Evolutionary conservation across 2,888 invertebrate species (phyloP).

Genomic region (Halocaridina rubra): DNA sequence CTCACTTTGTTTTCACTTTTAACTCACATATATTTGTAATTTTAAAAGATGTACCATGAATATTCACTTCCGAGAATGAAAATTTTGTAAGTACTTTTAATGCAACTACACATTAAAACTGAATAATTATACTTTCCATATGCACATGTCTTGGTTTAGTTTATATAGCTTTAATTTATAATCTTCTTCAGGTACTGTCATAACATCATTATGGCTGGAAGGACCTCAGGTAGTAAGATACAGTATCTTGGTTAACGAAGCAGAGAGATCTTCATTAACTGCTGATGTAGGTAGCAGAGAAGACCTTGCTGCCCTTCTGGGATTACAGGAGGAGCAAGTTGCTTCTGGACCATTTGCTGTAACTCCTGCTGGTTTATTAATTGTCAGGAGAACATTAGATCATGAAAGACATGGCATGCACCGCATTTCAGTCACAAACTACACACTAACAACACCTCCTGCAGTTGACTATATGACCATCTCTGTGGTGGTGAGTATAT

Average conservation of each 20-base stretch:
- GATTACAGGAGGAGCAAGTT: not conserved
- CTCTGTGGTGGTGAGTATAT: slow-evolving; percentile 67
- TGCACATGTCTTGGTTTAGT: no score
- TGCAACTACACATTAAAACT: no score
- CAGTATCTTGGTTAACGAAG: slow-evolving; percentile 25
- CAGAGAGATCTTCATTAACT: no score
- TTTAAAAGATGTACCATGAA: no score
- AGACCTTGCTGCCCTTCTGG: not conserved
- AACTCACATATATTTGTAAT: no score
- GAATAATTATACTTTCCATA: no score
- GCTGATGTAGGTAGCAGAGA: not conserved
- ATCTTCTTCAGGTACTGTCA: slow-evolving; percentile 56
- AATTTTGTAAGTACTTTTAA: no score
- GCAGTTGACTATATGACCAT: slow-evolving; percentile 66
- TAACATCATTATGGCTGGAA: slow-evolving; percentile 54
- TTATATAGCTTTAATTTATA: no score
- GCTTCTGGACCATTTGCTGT: slow-evolving; percentile 41
- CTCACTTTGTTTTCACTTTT: no score
- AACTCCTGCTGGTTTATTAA: slow-evolving; percentile 64
- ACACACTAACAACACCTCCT: slow-evolving; percentile 68
- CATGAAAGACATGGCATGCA: slow-evolving; percentile 65
- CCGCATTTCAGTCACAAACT: slow-evolving; percentile 66
- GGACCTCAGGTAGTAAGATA: slow-evolving; percentile 54
- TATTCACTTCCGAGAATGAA: no score
- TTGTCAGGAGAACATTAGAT: slow-evolving; percentile 65